Evolutionary conservation across 2,797 vertebrate genomes (phyloP).

Genomic region (Enoplosus armatus): DNA sequence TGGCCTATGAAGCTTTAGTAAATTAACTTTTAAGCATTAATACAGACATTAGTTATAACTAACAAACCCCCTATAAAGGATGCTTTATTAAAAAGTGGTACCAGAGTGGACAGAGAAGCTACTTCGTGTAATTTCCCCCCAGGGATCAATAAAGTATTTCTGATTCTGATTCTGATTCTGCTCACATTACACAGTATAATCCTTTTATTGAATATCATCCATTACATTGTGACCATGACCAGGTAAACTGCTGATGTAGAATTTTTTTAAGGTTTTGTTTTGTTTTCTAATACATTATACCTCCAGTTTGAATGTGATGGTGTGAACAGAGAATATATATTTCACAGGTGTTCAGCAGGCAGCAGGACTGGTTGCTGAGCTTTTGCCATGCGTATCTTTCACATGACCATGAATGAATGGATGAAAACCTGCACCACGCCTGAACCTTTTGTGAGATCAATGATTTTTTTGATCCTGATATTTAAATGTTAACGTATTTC

Average conservation of each 20-base stretch:
- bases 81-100: not conserved
- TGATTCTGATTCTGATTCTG: too few species aligned
- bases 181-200: not conserved
- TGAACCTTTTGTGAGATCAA: not conserved
- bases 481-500: not conserved
- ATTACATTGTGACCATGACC: not conserved
- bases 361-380: slow-evolving; percentile 8
- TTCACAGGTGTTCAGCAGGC: not conserved
- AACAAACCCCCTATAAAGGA: not conserved
- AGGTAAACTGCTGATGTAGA: not conserved
- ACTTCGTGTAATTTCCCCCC: too few species aligned
- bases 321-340: not conserved
- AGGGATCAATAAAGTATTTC: too few species aligned
- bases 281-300: not conserved
- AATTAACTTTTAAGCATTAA: not conserved
- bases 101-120: too few species aligned
- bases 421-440: not conserved
- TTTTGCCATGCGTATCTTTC: not conserved
- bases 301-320: not conserved
- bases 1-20: not conserved
- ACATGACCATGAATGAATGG: not conserved
- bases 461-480: not conserved
- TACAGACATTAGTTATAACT: not conserved
- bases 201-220: not conserved
- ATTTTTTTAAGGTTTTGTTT: not conserved